A percentile compares a stretch with the other conserved stretches of the same genome.
phyloP scores from a whole-genome alignment of 2,113 vertebrate species.

The Hyperoodon ampullatus region DNA sequence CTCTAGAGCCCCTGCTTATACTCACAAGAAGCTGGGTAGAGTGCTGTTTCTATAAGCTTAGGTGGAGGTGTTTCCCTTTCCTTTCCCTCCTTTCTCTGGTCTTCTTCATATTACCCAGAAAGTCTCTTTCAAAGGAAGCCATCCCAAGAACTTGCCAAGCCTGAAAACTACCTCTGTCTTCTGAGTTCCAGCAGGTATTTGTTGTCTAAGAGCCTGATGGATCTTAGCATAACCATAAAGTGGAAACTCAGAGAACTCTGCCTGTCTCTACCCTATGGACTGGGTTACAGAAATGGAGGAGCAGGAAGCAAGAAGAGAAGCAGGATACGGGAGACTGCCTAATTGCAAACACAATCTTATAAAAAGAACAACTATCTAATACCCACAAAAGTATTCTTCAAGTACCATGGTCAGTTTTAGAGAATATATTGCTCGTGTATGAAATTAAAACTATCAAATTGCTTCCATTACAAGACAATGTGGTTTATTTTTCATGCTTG shows the following conservation, averaged over 20 bases:
- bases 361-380: background rate
- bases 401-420: background rate
- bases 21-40: background rate
- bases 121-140: background rate
- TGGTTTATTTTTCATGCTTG: slow-evolving; percentile 1
- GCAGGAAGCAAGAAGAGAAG: background rate
- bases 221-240: background rate
- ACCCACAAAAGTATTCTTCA: background rate
- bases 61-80: background rate
- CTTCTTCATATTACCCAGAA: background rate
- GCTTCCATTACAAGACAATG: background rate
- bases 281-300: background rate
- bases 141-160: background rate
- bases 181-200: background rate
- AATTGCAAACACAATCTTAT: background rate
- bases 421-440: background rate
- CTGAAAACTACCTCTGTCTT: background rate
- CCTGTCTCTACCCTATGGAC: background rate
- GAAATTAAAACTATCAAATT: slow-evolving; percentile 18
- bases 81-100: background rate
- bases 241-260: background rate
- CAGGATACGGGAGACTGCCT: background rate
- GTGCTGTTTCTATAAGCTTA: background rate
- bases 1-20: background rate
- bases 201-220: background rate